Evolutionary conservation across 2,113 vertebrate species (phyloP).

Genomic region (Lampris megalopsis): DNA sequence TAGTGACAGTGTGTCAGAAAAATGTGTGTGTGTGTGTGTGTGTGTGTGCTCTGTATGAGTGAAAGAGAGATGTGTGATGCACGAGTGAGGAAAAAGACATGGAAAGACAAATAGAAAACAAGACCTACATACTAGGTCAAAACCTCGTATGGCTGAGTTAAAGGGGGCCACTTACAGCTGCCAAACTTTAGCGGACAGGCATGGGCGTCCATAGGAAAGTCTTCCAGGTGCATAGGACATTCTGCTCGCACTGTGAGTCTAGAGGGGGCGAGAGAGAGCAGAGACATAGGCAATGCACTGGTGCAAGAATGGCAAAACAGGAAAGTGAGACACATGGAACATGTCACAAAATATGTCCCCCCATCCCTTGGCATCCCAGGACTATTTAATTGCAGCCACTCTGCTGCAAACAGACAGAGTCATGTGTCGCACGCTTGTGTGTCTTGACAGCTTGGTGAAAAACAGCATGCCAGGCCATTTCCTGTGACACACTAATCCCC

Average conservation of each 20-base stretch:
- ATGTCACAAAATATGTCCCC: neutral
- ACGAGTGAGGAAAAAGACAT: too few relatives aligned
- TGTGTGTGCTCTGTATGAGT: neutral
- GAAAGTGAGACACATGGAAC: slow-evolving; percentile 26
- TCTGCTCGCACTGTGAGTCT: slow-evolving; percentile 87
- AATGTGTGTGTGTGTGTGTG: neutral
- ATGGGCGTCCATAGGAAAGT: slow-evolving; percentile 88
- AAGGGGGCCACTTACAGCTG: slow-evolving; percentile 81
- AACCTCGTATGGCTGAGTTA: neutral
- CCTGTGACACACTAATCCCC: slow-evolving; percentile 75
- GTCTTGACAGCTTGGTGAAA: slow-evolving; percentile 74
- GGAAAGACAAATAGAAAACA: too few relatives aligned
- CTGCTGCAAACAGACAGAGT: slow-evolving; percentile 38
- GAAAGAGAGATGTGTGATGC: neutral
- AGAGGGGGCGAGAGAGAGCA: slow-evolving; percentile 15
- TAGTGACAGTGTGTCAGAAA: slow-evolving; percentile 16
- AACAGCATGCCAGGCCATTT: slow-evolving; percentile 63
- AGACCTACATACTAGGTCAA: too few relatives aligned
- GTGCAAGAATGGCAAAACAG: neutral
- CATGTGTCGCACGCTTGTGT: slow-evolving; percentile 57
- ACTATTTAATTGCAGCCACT: slow-evolving; percentile 32
- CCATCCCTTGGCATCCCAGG: slow-evolving; percentile 17
- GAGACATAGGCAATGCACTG: slow-evolving; percentile 18
- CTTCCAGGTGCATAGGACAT: slow-evolving; percentile 87
- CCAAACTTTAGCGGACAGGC: slow-evolving; percentile 87